Conservation (phyloP, 2,888 invertebrate species). For the Pediacus dermestoides region DNA sequence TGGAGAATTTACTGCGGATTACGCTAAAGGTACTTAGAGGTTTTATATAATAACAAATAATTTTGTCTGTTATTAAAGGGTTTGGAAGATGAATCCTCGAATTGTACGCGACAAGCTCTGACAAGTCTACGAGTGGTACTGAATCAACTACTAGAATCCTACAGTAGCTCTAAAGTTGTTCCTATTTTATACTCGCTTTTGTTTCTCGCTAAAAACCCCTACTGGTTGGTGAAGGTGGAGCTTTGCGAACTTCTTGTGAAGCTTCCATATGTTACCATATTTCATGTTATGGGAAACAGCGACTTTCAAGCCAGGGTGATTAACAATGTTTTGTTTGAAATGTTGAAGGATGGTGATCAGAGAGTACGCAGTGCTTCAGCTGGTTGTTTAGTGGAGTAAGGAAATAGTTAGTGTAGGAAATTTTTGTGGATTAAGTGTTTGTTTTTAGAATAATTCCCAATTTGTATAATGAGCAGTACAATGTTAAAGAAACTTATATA, state of each 20-base stretch:
- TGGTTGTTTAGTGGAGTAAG: conserved; percentile 62
- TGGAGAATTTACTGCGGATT: conserved; percentile 24
- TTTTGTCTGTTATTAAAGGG: conserved; percentile 54
- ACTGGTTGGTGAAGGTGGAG: conserved; percentile 80
- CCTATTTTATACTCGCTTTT: conserved; percentile 62
- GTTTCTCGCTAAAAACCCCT: conserved; percentile 65
- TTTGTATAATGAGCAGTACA: conserved; percentile 49
- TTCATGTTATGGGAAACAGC: conserved; percentile 52
- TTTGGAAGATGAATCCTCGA: conserved; percentile 69
- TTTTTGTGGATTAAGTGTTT: conserved; percentile 11
- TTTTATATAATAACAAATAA: too few relatives aligned
- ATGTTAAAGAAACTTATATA: conserved; percentile 54
- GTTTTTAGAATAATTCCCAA: conserved; percentile 50
- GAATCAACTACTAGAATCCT: conserved; percentile 59
- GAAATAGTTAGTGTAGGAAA: conserved; percentile 14
- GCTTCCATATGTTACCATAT: conserved; percentile 58
- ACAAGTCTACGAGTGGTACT: conserved; percentile 60
- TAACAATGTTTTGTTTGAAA: conserved; percentile 58
- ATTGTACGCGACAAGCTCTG: conserved; percentile 70
- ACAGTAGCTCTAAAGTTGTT: conserved; percentile 56
- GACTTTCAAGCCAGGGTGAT: conserved; percentile 60
- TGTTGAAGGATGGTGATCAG: conserved; percentile 72
- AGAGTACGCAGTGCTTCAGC: conserved; percentile 72
- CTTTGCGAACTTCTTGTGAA: conserved; percentile 60
- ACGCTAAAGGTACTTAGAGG: conserved; percentile 27